Conservation (phyloP, 2,797 vertebrate genomes). For the Alfaro cultratus region DNA sequence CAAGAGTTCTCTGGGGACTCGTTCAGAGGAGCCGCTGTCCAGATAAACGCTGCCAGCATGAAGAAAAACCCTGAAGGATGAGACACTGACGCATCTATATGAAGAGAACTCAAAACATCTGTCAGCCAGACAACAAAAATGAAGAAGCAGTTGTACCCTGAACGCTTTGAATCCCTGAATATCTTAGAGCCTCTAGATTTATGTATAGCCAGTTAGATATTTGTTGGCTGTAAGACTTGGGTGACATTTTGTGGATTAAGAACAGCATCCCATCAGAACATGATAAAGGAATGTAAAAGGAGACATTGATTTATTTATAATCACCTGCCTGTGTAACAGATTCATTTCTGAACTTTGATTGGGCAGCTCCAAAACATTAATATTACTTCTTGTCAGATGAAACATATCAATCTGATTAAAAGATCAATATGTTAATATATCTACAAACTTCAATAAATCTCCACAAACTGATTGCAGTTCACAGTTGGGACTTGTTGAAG, state of each 20-base stretch:
- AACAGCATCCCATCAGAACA: neutral
- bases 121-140: neutral
- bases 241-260: too few relatives aligned
- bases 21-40: constrained; percentile 36
- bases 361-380: too few relatives aligned
- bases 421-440: neutral
- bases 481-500: neutral
- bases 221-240: too few relatives aligned
- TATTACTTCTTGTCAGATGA: neutral
- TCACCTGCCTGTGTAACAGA: too few relatives aligned
- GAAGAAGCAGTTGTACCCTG: neutral
- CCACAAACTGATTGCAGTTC: neutral
- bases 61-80: neutral
- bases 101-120: constrained; percentile 3
- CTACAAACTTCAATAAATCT: neutral
- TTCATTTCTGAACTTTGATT: too few relatives aligned
- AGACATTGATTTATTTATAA: neutral
- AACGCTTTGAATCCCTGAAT: neutral
- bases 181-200: neutral
- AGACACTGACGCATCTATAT: constrained; percentile 23
- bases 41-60: constrained; percentile 43
- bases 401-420: neutral
- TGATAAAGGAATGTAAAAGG: neutral
- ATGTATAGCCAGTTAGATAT: neutral
- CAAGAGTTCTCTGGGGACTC: constrained; percentile 57